Base-by-base conservation (phyloP, 2,113 vertebrate genomes). In the Delphinapterus leucas region DNA sequence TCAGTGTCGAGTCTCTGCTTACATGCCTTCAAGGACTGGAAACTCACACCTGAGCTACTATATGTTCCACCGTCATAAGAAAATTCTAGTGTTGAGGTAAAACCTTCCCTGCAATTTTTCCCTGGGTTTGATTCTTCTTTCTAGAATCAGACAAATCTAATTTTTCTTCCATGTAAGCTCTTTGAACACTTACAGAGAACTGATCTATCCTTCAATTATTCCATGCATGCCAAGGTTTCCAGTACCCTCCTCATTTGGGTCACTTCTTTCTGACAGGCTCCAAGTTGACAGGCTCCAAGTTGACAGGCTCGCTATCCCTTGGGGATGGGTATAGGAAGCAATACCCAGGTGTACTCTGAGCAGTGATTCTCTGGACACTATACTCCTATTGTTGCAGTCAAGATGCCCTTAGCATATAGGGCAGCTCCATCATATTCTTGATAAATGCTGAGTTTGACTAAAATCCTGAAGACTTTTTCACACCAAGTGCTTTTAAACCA, bases 401-500 rank as follows among this genome's bases (percentile, higher is more conserved):
- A 71, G 44, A n/a, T 58, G 63, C 31, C 65, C 47, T 82, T 63
- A 61, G 61, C n/a, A 77, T 31, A 41, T 8, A 90, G 49, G 28
- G 60, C 20, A 55, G 70, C 6, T n/a, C 60, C 61, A n/a, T 21
- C 70, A 73, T 44, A 47, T 53, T 53, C 14, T 83, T 55, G 58
- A 44, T 74, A 67, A 89, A 71, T 41, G 26, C 38, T 74, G 38
- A 90, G 20, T 89, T 77, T 63, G 53, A 88, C 28, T 21, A 80
- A 93, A 91, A 91, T n/a, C 80, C 88, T 70, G 83, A 36, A 84
- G 63, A 55, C 36, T 55, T 76, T 94, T 88, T 71, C 79, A 96
- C 70, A 70, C 58, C 21, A 53, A 82, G 23, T 90, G 41, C 31
- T 60, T 85, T 92, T 63, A 86, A 87, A 23, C 18, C 74, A 28